Conservation (phyloP, 2,888 invertebrate genomes). For the Cheilosia scutellata region DNA sequence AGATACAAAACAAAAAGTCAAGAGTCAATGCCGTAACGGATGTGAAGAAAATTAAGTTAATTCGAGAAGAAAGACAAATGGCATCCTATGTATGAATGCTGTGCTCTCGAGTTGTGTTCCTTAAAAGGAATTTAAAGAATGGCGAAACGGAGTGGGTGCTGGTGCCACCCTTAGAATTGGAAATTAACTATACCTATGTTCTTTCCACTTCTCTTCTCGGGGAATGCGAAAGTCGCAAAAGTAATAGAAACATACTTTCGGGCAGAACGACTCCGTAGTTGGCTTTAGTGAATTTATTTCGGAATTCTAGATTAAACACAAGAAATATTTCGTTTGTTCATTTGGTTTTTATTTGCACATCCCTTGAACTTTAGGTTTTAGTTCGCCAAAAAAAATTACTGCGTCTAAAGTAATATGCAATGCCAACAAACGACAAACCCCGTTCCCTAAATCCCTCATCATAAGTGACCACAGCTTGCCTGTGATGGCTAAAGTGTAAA, state of each 20-base stretch:
- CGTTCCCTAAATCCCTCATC: too few species aligned
- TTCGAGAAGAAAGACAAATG: slow-evolving; percentile 76
- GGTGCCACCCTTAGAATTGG: slow-evolving; percentile 33
- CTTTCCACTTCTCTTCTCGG: slow-evolving; percentile 11
- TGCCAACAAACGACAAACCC: too few species aligned
- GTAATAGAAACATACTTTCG: slow-evolving; percentile 35
- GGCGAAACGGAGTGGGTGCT: slow-evolving; percentile 25
- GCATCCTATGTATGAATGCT: slow-evolving; percentile 71
- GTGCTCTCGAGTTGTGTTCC: slow-evolving; percentile 65
- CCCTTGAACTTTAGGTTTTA: too few species aligned
- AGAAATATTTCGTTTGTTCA: too few species aligned
- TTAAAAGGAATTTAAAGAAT: slow-evolving; percentile 51
- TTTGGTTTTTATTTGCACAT: too few species aligned
- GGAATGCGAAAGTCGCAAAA: slow-evolving; percentile 55
- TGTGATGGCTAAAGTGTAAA: too few species aligned
- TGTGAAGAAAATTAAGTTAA: slow-evolving; percentile 75
- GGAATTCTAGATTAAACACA: neutral
- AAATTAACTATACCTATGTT: slow-evolving; percentile 49
- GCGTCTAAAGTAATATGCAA: too few species aligned
- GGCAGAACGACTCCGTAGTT: neutral
- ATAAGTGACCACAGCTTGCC: too few species aligned
- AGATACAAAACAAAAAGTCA: slow-evolving; percentile 72
- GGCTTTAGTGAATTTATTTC: slow-evolving; percentile 6
- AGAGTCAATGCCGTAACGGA: slow-evolving; percentile 73
- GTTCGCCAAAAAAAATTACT: too few species aligned